Evolutionary conservation across 2,113 vertebrate species (phyloP), one percentile per base, ranked within the genome.

Genomic region (Archocentrus centrarchus): DNA sequence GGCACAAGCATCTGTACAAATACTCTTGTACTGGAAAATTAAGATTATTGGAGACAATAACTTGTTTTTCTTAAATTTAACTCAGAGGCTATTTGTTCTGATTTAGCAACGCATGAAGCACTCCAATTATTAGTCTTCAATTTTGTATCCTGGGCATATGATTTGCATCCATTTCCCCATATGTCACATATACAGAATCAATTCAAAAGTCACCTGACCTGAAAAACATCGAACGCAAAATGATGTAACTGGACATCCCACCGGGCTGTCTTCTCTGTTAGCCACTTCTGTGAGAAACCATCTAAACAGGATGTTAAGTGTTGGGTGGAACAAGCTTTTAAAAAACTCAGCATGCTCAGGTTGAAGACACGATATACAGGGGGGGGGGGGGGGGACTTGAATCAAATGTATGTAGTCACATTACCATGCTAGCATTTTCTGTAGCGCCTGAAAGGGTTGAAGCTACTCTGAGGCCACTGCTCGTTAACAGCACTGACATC

Each of bases 271-370:
- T 44, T 78, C 17, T 78, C 20, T 2, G 14, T 73, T 2, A 14
- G 32, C 53, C 70, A 83, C 35, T 80, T 58, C 57, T 64, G 57
- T 39, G 35, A 81, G 27, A 62, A 80, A 59, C 59, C 76, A 47
- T 53, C 35, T 15, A 53, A 47, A 11, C n/a, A 7, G 32, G 41
- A 32, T 53, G 6, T 32, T 35, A 73, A 53, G 8, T 24, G 15
- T 13, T 47, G 66, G 18, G 3, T 13, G 41, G 41, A 73, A 53
- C 24, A 53, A 20, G 17, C 44, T 70, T 70, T 70, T 7, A 50
- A 70, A 50, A 50, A 68, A 18, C 24, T 70, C 44, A 30, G 10
- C 15, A 70, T 20, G 44, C 44, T 15, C 6, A 1, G 2, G 44
- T 24, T 73, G 44, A 73, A 73, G 17, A 73, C 66, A 53, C n/a